These are phyloP conservation scores for Adrianichthys oophorus DNA, from an alignment of 2,797 vertebrate species.

Conservation along the genomic window DNA sequence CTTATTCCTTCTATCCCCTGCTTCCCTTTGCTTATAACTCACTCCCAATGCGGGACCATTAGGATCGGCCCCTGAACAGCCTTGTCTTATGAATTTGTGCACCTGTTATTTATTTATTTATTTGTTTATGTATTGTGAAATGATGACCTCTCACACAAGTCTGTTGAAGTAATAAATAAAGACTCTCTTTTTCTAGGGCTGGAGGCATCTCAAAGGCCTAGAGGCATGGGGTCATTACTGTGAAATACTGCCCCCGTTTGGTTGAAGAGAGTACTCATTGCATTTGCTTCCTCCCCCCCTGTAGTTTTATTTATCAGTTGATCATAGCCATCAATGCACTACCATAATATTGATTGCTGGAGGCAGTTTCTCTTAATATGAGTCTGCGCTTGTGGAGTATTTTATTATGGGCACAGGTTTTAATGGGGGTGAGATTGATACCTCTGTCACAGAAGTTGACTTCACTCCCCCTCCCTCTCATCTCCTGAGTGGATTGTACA, in stretches of 20 bases:
- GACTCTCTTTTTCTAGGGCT: constrained; percentile 16
- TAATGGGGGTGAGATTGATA: constrained; percentile 76
- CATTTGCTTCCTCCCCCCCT: constrained; percentile 21
- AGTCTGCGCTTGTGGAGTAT: constrained; percentile 64
- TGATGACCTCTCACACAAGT: constrained; percentile 57
- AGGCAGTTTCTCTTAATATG: constrained; percentile 66
- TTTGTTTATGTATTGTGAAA: constrained; percentile 69
- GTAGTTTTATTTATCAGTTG: constrained; percentile 62
- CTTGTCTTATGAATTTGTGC: constrained; percentile 64
- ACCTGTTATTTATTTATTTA: constrained; percentile 68
- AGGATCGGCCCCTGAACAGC: constrained; percentile 41
- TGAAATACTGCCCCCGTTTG: constrained; percentile 77
- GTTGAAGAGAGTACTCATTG: constrained; percentile 52
- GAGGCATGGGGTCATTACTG: constrained; percentile 36
- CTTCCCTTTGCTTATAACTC: constrained; percentile 63
- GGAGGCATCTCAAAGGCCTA: constrained; percentile 29
- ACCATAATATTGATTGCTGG: constrained; percentile 55
- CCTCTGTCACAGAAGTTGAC: constrained; percentile 57
- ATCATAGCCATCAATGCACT: constrained; percentile 54
- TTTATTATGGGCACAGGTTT: constrained; percentile 71
- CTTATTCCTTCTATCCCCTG: constrained; percentile 37
- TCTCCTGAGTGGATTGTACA: constrained; percentile 34
- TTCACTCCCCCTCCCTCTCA: constrained; percentile 27
- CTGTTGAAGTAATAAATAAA: constrained; percentile 65
- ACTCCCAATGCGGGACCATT: constrained; percentile 57